Evolutionary conservation across 2,888 invertebrate genomes (phyloP), one percentile per base, ranked within the genome.

Genomic region (Drosophila robusta): DNA sequence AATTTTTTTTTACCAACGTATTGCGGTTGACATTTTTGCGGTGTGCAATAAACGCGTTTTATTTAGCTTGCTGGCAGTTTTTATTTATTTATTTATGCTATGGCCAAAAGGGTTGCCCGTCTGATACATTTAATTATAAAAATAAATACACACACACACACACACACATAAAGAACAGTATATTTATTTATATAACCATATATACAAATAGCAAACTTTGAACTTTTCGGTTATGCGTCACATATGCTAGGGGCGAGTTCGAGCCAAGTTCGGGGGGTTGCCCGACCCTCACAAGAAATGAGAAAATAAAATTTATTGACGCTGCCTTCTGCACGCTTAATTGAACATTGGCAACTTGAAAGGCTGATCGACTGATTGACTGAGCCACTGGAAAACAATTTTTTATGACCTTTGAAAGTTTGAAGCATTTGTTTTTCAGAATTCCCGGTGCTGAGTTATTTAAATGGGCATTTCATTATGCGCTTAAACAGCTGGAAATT

Each of bases 1-100:
- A 8, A 22, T 41, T 36, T 45, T 67, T 34, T 50, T 44, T 73
- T 63, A 65, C 12, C 34, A 34, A 44, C 60, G 60, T 64, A 63
- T 80, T 80, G 86, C 51, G 88, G 88, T 86, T 87, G 87, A 75
- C 86, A 80, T 87, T 85, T 82, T 70, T 85, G 87, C 75, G 85
- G 80, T 71, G 66, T 82, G 70, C 66, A 75, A 49, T 77, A 74
- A 74, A 66, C 78, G 78, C 84, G 73, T 64, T 71, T 75, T 63
- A 71, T 75, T 73, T 77, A 64, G 82, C 75, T 64, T 54, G 50
- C 52, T 72, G 65, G 56, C 73, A 36, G 39, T 47, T 57, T 56
- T 42, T 18, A 9, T 62, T 47, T 18, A 32, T 49, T 60, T 80
- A 60, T 75, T 63, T 74, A 66, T 75, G 61, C 57, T 46, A 14